Percentiles rank a stretch among this genome's conserved stretches.
Evolutionary conservation across 2,113 vertebrate species (phyloP).

Genomic region (Polyodon spathula): DNA sequence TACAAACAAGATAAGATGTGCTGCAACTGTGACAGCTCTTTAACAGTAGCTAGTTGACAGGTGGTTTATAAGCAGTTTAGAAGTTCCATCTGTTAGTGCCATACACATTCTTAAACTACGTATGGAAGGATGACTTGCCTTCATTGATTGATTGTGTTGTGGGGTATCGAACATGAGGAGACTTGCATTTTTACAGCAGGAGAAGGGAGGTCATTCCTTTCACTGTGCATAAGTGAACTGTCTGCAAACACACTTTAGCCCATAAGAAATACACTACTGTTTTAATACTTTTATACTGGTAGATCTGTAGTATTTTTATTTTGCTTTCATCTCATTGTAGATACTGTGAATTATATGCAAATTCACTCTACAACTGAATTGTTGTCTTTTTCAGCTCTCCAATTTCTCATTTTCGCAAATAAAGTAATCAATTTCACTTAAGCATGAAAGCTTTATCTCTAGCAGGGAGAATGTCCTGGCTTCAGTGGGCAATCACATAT

Average conservation of each 20-base stretch:
- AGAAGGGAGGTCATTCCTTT: too few species aligned
- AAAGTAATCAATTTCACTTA: slow-evolving; percentile 14
- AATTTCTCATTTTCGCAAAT: not conserved
- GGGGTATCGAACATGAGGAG: too few species aligned
- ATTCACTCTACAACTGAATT: not conserved
- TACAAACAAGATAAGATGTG: too few species aligned
- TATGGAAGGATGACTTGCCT: too few species aligned
- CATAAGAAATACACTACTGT: not conserved
- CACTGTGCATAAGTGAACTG: too few species aligned
- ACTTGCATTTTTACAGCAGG: too few species aligned
- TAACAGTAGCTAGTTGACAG: too few species aligned
- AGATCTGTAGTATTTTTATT: not conserved
- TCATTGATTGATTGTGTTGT: too few species aligned
- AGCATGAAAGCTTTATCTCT: slow-evolving; percentile 11
- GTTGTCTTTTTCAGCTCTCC: not conserved
- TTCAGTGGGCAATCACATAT: slow-evolving; percentile 5
- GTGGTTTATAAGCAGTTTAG: too few species aligned
- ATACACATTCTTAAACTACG: too few species aligned
- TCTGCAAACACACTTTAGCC: not conserved
- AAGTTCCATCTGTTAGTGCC: too few species aligned
- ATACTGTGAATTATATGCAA: not conserved
- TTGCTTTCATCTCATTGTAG: not conserved
- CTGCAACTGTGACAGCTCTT: too few species aligned
- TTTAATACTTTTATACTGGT: not conserved
- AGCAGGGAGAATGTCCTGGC: slow-evolving; percentile 11